These are phyloP conservation scores for Gouania willdenowi DNA, from an alignment of 2,797 vertebrate genomes.

Conservation along the genomic window DNA sequence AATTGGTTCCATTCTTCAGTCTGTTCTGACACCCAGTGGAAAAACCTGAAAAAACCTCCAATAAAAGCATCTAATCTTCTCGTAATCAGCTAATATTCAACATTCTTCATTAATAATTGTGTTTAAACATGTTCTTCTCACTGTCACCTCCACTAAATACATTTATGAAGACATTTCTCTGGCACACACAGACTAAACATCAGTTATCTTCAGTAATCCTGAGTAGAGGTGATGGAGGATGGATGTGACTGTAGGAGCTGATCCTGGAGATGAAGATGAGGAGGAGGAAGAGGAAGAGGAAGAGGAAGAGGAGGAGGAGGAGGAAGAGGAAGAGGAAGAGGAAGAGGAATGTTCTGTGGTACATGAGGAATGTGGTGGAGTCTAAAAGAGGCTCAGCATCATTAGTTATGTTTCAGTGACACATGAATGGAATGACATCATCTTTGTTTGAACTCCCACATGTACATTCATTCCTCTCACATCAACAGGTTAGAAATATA, in stretches of 20 bases:
- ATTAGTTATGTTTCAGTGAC: slow-evolving; percentile 17
- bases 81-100: too few relatives aligned
- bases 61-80: too few relatives aligned
- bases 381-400: slow-evolving; percentile 21
- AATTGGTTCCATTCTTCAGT: too few relatives aligned
- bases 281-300: too few relatives aligned
- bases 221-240: slow-evolving; percentile 45
- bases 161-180: slow-evolving; percentile 56
- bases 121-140: too few relatives aligned
- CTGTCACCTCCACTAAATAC: slow-evolving; percentile 43
- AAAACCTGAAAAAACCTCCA: too few relatives aligned
- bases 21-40: too few relatives aligned
- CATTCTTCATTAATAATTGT: too few relatives aligned
- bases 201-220: slow-evolving; percentile 62
- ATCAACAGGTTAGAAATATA: too few relatives aligned
- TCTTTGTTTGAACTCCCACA: slow-evolving; percentile 5
- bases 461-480: too few relatives aligned
- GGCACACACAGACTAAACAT: slow-evolving; percentile 28
- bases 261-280: neutral
- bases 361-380: slow-evolving; percentile 23
- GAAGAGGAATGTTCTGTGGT: slow-evolving; percentile 37
- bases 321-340: slow-evolving; percentile 2
- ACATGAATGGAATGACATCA: neutral
- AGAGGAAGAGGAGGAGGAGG: neutral
- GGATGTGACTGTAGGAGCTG: slow-evolving; percentile 30